These are phyloP conservation scores for Gymnocephalus cernua DNA, from an alignment of 2,113 vertebrate genomes.

Conservation along the genomic window DNA sequence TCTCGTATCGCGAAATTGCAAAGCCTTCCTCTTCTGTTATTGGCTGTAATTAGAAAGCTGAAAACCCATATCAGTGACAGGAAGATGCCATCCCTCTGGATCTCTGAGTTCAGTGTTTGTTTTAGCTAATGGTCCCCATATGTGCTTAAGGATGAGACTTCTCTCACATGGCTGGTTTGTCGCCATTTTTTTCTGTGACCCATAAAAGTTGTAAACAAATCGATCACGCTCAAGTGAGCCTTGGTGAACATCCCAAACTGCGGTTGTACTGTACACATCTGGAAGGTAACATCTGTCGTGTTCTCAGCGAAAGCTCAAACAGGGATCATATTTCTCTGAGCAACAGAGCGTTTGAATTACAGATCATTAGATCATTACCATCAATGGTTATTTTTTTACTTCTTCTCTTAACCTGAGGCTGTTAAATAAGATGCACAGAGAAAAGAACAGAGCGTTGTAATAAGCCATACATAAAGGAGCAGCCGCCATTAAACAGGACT, in stretches of 20 bases:
- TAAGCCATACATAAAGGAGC: slow-evolving; percentile 5
- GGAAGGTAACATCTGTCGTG: slow-evolving; percentile 60
- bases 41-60: slow-evolving; percentile 49
- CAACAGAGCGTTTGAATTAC: neutral
- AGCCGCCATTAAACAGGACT: slow-evolving; percentile 12
- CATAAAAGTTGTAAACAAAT: slow-evolving; percentile 63
- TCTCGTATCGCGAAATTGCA: slow-evolving; percentile 9
- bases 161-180: slow-evolving; percentile 51
- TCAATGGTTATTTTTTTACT: neutral
- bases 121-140: slow-evolving; percentile 41
- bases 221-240: slow-evolving; percentile 24
- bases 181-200: slow-evolving; percentile 36
- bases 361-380: neutral
- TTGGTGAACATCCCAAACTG: slow-evolving; percentile 30
- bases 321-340: neutral
- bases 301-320: neutral
- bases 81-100: neutral
- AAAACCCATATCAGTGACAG: slow-evolving; percentile 37
- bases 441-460: neutral
- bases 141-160: slow-evolving; percentile 20
- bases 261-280: slow-evolving; percentile 62
- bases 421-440: neutral
- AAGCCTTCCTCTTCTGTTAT: slow-evolving; percentile 23
- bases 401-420: neutral
- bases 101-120: slow-evolving; percentile 23